These are phyloP conservation scores for Chionis minor DNA, from an alignment of 2,113 vertebrate genomes.

Conservation along the genomic window DNA sequence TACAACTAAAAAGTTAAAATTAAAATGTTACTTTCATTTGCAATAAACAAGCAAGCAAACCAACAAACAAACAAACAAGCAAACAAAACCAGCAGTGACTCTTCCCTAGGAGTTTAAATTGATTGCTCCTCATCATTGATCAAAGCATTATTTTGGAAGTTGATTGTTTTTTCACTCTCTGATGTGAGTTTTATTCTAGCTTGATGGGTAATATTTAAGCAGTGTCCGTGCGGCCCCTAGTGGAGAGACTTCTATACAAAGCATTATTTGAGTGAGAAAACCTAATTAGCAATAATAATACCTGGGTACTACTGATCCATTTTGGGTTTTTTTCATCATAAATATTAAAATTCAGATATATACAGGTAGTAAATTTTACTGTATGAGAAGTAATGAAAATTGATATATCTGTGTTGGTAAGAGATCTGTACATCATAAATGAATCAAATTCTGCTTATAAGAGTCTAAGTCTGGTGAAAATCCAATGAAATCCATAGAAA, in stretches of 20 bases:
- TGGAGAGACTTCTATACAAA: neutral
- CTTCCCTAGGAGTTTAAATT: neutral
- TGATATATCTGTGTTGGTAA: neutral
- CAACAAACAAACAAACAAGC: neutral
- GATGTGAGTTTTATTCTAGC: neutral
- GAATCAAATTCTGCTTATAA: neutral
- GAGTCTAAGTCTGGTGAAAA: neutral
- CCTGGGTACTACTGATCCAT: neutral
- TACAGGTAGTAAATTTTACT: neutral
- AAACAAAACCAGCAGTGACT: neutral
- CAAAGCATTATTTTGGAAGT: neutral
- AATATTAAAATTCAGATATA: neutral
- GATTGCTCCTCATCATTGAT: neutral
- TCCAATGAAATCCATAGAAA: neutral
- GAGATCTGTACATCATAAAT: neutral
- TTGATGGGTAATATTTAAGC: neutral
- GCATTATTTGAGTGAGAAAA: neutral
- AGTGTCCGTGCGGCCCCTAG: constrained; percentile 9
- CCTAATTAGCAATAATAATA: neutral
- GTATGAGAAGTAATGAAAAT: neutral
- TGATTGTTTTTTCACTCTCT: neutral
- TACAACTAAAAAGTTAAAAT: neutral
- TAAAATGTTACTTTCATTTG: neutral
- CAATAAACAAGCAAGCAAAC: neutral
- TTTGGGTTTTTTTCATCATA: neutral